Base-by-base conservation (phyloP, 2,113 vertebrate genomes). In the Lophura nycthemera region DNA sequence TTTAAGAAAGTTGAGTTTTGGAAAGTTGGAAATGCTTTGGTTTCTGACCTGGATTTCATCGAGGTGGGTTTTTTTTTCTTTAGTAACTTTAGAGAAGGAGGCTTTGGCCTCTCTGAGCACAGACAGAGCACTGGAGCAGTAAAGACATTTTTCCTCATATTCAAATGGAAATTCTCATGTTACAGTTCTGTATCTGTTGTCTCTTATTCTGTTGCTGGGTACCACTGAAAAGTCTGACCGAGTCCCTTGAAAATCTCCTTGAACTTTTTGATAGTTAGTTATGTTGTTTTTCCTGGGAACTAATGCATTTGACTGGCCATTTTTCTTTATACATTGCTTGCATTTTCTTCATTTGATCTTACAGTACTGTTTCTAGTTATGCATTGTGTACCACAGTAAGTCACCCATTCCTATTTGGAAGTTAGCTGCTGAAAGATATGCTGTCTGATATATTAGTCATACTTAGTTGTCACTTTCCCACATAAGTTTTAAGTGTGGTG, bases 371-470 rank as follows among this genome's bases (percentile, higher is more conserved):
- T 89, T 61, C 17, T 65, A 42, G 38, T 75, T 91, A 67, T 9
- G 20, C 15, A 1, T 25, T 88, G 79, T 48, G 45, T 70, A 20
- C 25, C 60, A 45, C n/a, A 36, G 13, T 61, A 65, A 76, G 72
- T 63, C 88, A 79, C 73, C 72, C 50, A 25, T 88, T 92, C 50
- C 45, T 60, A n/a, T 64, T 70, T 90, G 75, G 42, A 93, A 83
- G 50, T 76, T 54, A 48, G 66, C 43, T 77, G 76, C 65, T 36
- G 83, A 36, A 88, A 70, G 83, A 11, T 69, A 60, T 21, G 17
- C 47, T 47, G 47, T 21, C 47, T 47, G 20, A 21, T 47, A 21
- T 47, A 20, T 47, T 47, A 21, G 21, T 21, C 47, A 47, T 47
- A 21, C 47, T 10, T 47, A 47, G 47, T 47, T 10, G 20, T 47